Base-by-base conservation (phyloP, 2,888 invertebrate genomes). In the Agrilus mali region DNA sequence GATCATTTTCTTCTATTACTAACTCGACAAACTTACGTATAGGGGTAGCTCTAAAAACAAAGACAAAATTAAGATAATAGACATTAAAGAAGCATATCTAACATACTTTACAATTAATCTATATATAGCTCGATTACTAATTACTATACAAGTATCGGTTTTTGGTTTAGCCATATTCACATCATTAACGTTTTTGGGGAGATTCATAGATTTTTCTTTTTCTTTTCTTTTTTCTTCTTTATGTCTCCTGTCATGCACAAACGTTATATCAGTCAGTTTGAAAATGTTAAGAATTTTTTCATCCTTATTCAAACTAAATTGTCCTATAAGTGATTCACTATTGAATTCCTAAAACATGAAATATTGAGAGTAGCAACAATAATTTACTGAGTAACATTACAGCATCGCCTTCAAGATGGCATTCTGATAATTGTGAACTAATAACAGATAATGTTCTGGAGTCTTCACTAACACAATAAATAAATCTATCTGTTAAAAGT, bases 401-500 rank as follows among this genome's bases (percentile, higher is more conserved):
- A 33, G 64, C 58, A 51, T 72, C 71, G 38, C 70, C 70, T 52
- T 72, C 71, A 40, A 70, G 59, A 46, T 70, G 60, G 54, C 71
- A 68, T 61, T 74, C 76, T 14, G 77, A 74, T 41, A 75, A 61
- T 48, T 71, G 71, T 47, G 74, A 71, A 51, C 78, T 79, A 45
- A 78, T 61, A 39, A 79, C 59, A 13, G 68, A 66, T 40, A 77
- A 55, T 13, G 65, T 60, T 52, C 70, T 67, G 40, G 66, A 63
- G 41, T 67, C 68, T 32, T 61, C 56, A 56, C 76, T 72, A 37
- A 75, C 69, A 37, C 76, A 69, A 58, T 79, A 83, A 54, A 84
- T 74, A 48, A 85, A 69, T 55, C 75, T 74, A 57, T 81, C 81
- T 22, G 82, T 79, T 40, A 84, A 69, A 46, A 83, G 63, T 53